phyloP scores from a whole-genome alignment of 2,797 vertebrate genomes.

The Molossus alvarezi region DNA sequence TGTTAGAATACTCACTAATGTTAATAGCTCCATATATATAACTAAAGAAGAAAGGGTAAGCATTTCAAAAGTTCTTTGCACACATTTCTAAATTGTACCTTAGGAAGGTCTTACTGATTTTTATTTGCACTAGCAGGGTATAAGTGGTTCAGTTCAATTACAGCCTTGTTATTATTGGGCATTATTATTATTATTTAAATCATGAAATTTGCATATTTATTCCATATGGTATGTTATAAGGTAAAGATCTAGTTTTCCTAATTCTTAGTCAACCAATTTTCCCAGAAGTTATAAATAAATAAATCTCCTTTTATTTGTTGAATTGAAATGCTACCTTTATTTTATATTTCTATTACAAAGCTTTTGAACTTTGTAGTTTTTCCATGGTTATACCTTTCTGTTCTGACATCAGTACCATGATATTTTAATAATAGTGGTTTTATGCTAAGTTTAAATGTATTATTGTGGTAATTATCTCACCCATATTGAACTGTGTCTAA shows the following conservation, averaged over 20 bases:
- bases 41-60: not conserved
- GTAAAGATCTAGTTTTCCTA: slow-evolving; percentile 8
- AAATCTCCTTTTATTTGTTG: not conserved
- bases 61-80: slow-evolving; percentile 19
- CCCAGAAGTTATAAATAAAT: not conserved
- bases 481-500: slow-evolving; percentile 15
- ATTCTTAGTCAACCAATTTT: slow-evolving; percentile 6
- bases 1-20: slow-evolving; percentile 32
- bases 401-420: not conserved
- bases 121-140: not conserved
- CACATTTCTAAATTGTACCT: not conserved
- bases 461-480: not conserved
- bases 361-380: slow-evolving; percentile 8
- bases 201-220: not conserved
- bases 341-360: not conserved
- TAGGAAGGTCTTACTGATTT: not conserved
- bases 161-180: not conserved
- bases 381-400: not conserved
- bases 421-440: slow-evolving; percentile 13
- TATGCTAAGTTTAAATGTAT: slow-evolving; percentile 1
- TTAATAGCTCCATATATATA: not conserved
- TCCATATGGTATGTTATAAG: not conserved
- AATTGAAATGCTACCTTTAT: not conserved
- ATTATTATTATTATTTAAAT: slow-evolving; percentile 12
- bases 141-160: not conserved